Evolutionary conservation across 2,113 vertebrate species (phyloP), one percentile per base, ranked within the genome.

Genomic region (Puntigrus tetrazona): DNA sequence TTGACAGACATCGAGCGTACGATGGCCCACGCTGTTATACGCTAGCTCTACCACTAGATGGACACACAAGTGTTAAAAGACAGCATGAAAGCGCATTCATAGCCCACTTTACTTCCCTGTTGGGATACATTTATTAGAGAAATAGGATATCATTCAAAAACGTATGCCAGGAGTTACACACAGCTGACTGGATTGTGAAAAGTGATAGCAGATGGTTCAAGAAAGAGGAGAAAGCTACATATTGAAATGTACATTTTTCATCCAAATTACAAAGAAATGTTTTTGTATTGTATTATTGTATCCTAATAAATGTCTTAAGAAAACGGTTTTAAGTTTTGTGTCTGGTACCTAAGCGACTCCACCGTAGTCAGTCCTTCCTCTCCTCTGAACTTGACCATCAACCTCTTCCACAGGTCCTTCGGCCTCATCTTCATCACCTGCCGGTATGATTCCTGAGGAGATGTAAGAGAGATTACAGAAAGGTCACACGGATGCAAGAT

Each of bases 381-480:
- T 69, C 97, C 98, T 88, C 97, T 96, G 78, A 99, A 99, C 91
- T 99, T 99, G 92, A 99, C 98, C 98, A 99, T 99, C 76, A 99
- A 93, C 94, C 98, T 95, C 90, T 99, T 99, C 97, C 97, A 99
- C 67, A 99, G 90, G 91, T 99, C 98, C 92, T 99, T 99, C 18
- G 98, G 97, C 91, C 98, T 97, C 98, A 99, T 99, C 94, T 99
- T 99, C 98, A 99, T 99, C 92, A 99, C 97, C 90, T 99, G 98
- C 75, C 98, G 95, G 88, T 99, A 99, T 0, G 98, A 99, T 87
- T 99, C 98, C 98, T 99, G 89, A 77, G 77, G 45, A 34, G 25
- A 74, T 8, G 0, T 8, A 27, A 61, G 25, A 81, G 4, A 36
- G 18, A 1, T 36, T 34, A 67, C 18, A 50, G 57, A 73, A 50